Base-by-base conservation (phyloP, 2,888 invertebrate species). In the Volucella inflata region DNA sequence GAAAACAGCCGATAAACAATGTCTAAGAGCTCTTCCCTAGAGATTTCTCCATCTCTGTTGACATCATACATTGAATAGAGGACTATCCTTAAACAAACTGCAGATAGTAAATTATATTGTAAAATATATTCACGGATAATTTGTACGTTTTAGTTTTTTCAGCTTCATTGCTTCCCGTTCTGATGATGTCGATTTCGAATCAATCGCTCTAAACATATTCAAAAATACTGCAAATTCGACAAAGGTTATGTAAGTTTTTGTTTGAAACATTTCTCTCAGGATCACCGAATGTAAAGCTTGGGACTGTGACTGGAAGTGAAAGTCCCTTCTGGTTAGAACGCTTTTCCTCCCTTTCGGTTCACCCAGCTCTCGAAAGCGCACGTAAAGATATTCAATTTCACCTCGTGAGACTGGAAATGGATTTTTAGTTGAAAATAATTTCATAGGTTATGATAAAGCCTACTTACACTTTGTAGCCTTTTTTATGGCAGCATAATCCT, bases 1-100 rank as follows among this genome's bases (percentile, higher is more conserved):
- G 88, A 71, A 48, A 88, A 87, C 36, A 89, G 38, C 68, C 87
- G 88, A 46, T 89, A 87, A 1, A 88, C 81, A 0, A 89, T 62
- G 10, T 87, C 84, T 1, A 88, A 80, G n/a, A 89, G 75, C 60
- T 89, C 89, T 14, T 82, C 81, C 6, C 77, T 71, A 0, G 67
- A 60, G 2, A 88, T 87, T 38, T 81, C 59, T 6, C 88, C 88
- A 62, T 87, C 75, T 14, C 72, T 78, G 14, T 87, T 71, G 1
- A 30, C 21, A 68, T 88, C 88, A 70, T 87, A 88, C 87, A 88
- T 88, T 10, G 83, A 74, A 51, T 88, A 88, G 2, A 88, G 70
- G 9, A 87, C 88, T 88, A 40, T 44, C n/a, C 12, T 44, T 44
- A 12, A 11, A 44, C 44, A 44, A 44, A 11, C n/a, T 44, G 30